Percentiles rank a stretch among this genome's conserved stretches.
Evolutionary conservation across 2,797 vertebrate genomes (phyloP).

Genomic region (Ateles fusciceps): DNA sequence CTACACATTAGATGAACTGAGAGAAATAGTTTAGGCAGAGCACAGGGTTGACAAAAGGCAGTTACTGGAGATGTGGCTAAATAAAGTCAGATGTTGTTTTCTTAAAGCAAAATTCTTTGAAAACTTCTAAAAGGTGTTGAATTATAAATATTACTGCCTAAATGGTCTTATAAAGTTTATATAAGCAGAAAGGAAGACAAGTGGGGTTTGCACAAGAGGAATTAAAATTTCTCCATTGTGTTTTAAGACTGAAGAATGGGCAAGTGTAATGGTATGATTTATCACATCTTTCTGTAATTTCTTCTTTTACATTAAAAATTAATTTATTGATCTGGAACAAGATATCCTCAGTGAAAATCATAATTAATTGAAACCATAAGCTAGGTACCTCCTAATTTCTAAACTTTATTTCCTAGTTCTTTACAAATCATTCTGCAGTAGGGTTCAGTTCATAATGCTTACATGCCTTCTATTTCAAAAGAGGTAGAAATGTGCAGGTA

Average conservation of each 20-base stretch:
- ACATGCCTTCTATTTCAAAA: background rate
- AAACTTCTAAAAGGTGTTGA: background rate
- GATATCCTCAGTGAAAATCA: background rate
- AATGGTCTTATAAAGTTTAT: background rate
- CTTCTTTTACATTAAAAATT: background rate
- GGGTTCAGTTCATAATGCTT: background rate
- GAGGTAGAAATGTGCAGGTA: background rate
- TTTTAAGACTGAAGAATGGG: background rate
- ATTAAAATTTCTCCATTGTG: background rate
- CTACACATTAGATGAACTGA: background rate
- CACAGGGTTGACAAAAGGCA: background rate
- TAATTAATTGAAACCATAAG: background rate
- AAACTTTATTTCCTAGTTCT: background rate
- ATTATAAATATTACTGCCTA: background rate
- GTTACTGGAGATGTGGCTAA: background rate
- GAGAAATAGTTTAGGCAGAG: background rate
- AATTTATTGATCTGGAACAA: background rate
- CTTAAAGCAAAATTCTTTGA: background rate
- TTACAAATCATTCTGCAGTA: background rate
- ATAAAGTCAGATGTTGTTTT: background rate
- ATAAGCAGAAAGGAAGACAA: background rate
- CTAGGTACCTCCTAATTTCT: background rate
- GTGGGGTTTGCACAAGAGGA: background rate
- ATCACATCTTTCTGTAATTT: background rate
- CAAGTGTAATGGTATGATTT: background rate